Conservation (phyloP, 2,888 invertebrate genomes). For the Sphaerophoria rueppellii region DNA sequence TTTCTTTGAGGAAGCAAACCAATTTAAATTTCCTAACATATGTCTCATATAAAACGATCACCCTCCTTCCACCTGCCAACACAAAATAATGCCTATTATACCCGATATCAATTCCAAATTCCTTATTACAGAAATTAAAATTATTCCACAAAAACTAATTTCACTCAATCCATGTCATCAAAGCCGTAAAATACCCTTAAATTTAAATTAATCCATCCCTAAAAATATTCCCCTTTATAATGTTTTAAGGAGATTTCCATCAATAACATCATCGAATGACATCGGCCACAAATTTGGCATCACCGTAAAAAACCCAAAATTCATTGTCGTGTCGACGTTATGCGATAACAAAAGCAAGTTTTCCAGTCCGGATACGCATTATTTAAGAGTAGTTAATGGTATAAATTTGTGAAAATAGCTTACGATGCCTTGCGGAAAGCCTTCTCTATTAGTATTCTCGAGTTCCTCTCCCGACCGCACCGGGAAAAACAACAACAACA, state of each 20-base stretch:
- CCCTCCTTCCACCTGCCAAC: too few relatives aligned
- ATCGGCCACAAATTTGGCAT: slow-evolving; percentile 31
- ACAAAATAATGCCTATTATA: too few relatives aligned
- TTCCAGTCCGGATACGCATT: slow-evolving; percentile 43
- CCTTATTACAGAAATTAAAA: too few relatives aligned
- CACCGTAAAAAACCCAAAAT: slow-evolving; percentile 21
- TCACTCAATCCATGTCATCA: neutral
- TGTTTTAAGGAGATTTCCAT: neutral
- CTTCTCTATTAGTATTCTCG: neutral
- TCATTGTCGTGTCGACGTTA: slow-evolving; percentile 1
- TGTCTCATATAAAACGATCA: too few relatives aligned
- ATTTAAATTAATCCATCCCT: slow-evolving; percentile 1
- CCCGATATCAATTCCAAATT: too few relatives aligned
- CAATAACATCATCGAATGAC: slow-evolving; percentile 9
- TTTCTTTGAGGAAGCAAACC: too few relatives aligned
- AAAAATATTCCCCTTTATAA: too few relatives aligned
- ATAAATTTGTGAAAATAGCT: slow-evolving; percentile 50
- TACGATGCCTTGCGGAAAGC: slow-evolving; percentile 8
- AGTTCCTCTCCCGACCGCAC: neutral
- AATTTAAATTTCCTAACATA: too few relatives aligned
- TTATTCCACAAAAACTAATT: neutral
- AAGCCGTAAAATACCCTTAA: neutral
- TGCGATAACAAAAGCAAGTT: slow-evolving; percentile 48
- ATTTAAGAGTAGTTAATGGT: slow-evolving; percentile 57
- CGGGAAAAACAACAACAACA: neutral